Conservation (phyloP, 2,113 vertebrate species). For the Mobula hypostoma region DNA sequence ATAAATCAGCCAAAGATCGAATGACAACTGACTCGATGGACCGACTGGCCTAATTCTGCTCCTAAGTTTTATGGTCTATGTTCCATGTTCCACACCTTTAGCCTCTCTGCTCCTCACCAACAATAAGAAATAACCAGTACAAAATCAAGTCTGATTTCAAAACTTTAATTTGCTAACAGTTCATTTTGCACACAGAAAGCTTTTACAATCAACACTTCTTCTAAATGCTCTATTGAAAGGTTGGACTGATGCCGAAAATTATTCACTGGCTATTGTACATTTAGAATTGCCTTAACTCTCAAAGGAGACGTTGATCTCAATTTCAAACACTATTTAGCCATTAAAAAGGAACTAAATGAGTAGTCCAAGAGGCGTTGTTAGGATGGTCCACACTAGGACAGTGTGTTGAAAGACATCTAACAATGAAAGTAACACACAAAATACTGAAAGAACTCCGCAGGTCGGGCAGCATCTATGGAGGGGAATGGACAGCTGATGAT, state of each 20-base stretch:
- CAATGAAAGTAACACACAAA: background rate
- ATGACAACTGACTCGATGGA: too few species aligned
- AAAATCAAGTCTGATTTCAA: background rate
- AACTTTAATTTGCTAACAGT: background rate
- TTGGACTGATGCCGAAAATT: background rate
- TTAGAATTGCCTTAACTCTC: background rate
- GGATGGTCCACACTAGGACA: background rate
- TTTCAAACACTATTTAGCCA: background rate
- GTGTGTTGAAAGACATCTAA: background rate
- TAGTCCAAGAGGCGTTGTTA: background rate
- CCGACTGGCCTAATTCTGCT: too few species aligned
- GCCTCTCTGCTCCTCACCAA: background rate
- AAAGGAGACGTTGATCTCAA: background rate
- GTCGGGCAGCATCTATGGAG: too few species aligned
- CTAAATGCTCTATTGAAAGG: background rate
- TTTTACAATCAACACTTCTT: background rate
- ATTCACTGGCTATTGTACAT: background rate
- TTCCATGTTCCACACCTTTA: too few species aligned
- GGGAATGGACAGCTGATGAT: too few species aligned
- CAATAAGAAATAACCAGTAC: background rate
- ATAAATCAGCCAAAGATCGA: too few species aligned
- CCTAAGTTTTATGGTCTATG: too few species aligned
- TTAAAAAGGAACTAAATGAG: too few species aligned
- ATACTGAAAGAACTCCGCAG: too few species aligned
- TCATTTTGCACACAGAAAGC: background rate